phyloP scores from a whole-genome alignment of 2,888 invertebrate genomes.

The Rhyacophila evoluta region DNA sequence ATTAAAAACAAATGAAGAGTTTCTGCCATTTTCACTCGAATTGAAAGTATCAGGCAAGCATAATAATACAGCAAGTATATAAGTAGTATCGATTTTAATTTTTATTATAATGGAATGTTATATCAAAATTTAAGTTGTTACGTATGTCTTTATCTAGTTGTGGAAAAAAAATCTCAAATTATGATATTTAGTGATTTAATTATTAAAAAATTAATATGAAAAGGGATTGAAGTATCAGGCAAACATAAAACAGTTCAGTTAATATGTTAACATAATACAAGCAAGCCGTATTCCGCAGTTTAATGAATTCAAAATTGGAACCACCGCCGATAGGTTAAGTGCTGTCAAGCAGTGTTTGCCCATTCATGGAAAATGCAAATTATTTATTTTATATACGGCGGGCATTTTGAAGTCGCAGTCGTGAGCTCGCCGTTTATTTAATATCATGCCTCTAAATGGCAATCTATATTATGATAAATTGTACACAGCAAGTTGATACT shows the following conservation, averaged over 20 bases:
- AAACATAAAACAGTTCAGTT: conserved; percentile 42
- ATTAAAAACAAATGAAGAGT: too few relatives aligned
- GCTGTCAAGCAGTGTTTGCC: conserved; percentile 53
- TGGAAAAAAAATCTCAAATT: too few relatives aligned
- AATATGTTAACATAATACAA: conserved; percentile 50
- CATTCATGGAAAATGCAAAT: conserved; percentile 55
- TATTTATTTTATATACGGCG: conserved; percentile 51
- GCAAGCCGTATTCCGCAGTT: conserved; percentile 51
- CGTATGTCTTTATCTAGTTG: neutral
- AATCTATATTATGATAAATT: conserved; percentile 55
- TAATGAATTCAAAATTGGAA: conserved; percentile 53
- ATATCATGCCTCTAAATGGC: conserved; percentile 54
- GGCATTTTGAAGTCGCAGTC: conserved; percentile 54
- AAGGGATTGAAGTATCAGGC: conserved; percentile 8
- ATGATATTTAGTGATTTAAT: too few relatives aligned
- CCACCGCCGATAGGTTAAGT: conserved; percentile 53
- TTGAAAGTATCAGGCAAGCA: too few relatives aligned
- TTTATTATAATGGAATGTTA: too few relatives aligned
- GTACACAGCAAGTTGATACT: conserved; percentile 34
- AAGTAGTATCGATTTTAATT: too few relatives aligned
- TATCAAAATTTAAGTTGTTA: too few relatives aligned
- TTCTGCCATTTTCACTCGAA: too few relatives aligned
- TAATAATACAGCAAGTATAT: too few relatives aligned
- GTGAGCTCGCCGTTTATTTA: conserved; percentile 54
- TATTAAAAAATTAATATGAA: too few relatives aligned